These are phyloP conservation scores for Pocillopora grandis DNA, from an alignment of 92 coral and sea anemone species.

Conservation along the genomic window DNA sequence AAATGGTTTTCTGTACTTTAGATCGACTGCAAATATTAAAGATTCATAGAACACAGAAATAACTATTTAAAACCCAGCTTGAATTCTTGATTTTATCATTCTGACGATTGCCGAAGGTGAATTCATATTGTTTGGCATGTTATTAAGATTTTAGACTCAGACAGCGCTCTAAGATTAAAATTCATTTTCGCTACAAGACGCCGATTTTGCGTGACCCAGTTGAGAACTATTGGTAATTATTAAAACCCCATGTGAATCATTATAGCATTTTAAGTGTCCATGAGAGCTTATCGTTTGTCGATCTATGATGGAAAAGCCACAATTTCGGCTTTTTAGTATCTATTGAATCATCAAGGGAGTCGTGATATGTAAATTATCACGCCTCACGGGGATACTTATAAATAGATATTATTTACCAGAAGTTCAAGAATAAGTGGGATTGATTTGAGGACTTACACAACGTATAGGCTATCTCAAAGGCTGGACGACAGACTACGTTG, in stretches of 20 bases:
- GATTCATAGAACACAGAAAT: not conserved
- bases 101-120: not conserved
- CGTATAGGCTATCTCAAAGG: not conserved
- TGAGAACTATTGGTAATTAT: not conserved
- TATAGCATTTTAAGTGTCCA: not conserved
- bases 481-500: not conserved
- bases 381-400: constrained; percentile 7
- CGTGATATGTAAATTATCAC: constrained; percentile 25
- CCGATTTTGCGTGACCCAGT: not conserved
- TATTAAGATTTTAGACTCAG: not conserved
- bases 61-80: constrained; percentile 17
- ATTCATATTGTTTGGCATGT: not conserved
- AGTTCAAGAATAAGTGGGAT: constrained; percentile 2
- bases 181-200: constrained; percentile 8
- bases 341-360: not conserved
- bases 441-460: not conserved
- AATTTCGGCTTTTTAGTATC: not conserved
- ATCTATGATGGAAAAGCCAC: constrained; percentile 13
- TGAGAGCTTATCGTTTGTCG: not conserved
- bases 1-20: not conserved
- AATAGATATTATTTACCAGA: constrained; percentile 29
- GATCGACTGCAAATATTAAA: not conserved
- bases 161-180: not conserved
- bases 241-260: not conserved
- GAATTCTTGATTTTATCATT: not conserved